Percentiles rank a stretch among this genome's conserved stretches.
Evolutionary conservation across 1,140 invertebrate species (phyloP).

Genomic region (Solen grandis): DNA sequence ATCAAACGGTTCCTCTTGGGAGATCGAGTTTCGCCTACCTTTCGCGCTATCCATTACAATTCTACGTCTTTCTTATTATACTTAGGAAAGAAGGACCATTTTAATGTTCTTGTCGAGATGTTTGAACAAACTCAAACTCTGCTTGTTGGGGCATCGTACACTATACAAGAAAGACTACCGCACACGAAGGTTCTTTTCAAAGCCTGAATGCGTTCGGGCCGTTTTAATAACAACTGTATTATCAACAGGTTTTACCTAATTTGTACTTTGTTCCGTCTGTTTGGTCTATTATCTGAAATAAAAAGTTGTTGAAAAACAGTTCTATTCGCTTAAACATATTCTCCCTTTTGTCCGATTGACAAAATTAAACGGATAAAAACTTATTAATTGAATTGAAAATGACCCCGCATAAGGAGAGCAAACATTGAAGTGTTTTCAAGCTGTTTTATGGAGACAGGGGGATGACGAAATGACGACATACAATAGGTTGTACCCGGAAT

Average conservation of each 20-base stretch:
- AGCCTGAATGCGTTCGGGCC: background rate
- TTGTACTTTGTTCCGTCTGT: background rate
- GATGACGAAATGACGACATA: background rate
- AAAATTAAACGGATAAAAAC: slow-evolving; percentile 59
- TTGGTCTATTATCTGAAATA: slow-evolving; percentile 50
- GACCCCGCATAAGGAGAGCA: slow-evolving; percentile 25
- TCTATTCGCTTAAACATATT: slow-evolving; percentile 43
- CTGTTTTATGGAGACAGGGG: slow-evolving; percentile 30
- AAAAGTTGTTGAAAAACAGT: slow-evolving; percentile 57
- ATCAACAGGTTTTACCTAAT: background rate
- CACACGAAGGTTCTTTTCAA: background rate
- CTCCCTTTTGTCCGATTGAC: slow-evolving; percentile 32
- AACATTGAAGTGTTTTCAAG: slow-evolving; percentile 57
- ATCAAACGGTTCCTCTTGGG: background rate
- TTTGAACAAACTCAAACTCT: background rate
- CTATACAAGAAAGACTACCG: background rate
- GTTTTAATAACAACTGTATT: background rate
- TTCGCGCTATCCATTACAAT: background rate
- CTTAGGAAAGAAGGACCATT: background rate
- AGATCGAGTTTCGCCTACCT: background rate
- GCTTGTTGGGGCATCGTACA: background rate
- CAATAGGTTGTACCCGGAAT: slow-evolving; percentile 28
- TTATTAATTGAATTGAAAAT: slow-evolving; percentile 52
- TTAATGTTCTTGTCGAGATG: background rate
- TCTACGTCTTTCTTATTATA: background rate